These are phyloP conservation scores for Mustelus asterias DNA, from an alignment of 2,113 vertebrate species.

Conservation along the genomic window DNA sequence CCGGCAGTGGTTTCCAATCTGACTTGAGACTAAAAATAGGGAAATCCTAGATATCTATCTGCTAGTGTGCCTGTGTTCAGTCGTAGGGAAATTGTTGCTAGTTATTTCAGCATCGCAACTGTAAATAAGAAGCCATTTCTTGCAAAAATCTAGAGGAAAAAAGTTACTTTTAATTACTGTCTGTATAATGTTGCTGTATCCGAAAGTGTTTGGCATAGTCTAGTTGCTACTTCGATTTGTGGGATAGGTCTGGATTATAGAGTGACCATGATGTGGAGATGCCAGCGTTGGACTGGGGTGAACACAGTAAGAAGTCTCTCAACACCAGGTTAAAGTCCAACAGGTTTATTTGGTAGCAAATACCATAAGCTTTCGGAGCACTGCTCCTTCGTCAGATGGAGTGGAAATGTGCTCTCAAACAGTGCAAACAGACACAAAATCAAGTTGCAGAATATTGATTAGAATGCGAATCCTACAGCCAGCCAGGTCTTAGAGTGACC, in stretches of 20 bases:
- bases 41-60: background rate
- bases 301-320: too few relatives aligned
- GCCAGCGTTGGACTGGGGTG: too few relatives aligned
- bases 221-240: background rate
- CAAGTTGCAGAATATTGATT: too few relatives aligned
- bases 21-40: conserved; percentile 3
- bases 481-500: background rate
- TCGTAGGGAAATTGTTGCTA: background rate
- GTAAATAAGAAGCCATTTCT: background rate
- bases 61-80: background rate
- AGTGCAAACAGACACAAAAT: too few relatives aligned
- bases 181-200: background rate
- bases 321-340: too few relatives aligned
- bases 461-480: too few relatives aligned
- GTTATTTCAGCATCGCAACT: background rate
- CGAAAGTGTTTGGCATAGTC: background rate
- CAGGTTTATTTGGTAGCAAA: too few relatives aligned
- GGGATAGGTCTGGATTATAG: background rate
- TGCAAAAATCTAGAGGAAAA: too few relatives aligned
- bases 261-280: too few relatives aligned
- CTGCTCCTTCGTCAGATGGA: too few relatives aligned
- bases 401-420: too few relatives aligned
- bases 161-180: background rate
- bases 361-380: too few relatives aligned
- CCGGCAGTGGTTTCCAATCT: background rate